These are phyloP conservation scores for Archaeoteleia sp. DNA, from an alignment of 2,888 invertebrate species.

Conservation along the genomic window DNA sequence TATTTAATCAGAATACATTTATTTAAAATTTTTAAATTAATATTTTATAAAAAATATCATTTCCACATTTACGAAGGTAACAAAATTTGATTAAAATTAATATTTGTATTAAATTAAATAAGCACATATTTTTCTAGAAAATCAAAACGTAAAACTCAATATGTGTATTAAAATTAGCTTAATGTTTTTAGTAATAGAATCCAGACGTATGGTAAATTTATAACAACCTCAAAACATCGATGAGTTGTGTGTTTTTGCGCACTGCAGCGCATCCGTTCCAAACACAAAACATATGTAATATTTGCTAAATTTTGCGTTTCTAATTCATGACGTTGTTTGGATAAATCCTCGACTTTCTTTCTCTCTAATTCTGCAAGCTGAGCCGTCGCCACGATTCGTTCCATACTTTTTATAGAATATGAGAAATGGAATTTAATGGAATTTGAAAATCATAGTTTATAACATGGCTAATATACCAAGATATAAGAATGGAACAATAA, in stretches of 20 bases:
- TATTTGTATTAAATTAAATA: no score
- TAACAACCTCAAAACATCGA: slow-evolving; percentile 57
- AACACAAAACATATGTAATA: slow-evolving; percentile 56
- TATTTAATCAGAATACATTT: neutral
- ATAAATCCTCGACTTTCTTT: slow-evolving; percentile 51
- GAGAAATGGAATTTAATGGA: no score
- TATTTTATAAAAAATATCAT: no score
- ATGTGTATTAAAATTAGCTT: no score
- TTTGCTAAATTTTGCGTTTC: slow-evolving; percentile 59
- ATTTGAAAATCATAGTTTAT: neutral
- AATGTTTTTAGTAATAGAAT: no score
- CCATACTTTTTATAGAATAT: slow-evolving; percentile 49
- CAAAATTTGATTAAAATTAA: no score
- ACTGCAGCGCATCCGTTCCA: slow-evolving; percentile 59
- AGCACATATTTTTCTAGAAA: no score
- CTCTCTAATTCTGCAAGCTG: slow-evolving; percentile 50
- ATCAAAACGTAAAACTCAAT: no score
- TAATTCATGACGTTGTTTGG: slow-evolving; percentile 52
- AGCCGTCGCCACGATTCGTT: slow-evolving; percentile 52
- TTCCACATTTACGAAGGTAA: no score
- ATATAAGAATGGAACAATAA: no score
- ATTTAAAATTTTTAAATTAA: slow-evolving; percentile 6
- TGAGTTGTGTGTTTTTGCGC: slow-evolving; percentile 56
- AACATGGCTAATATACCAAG: neutral
- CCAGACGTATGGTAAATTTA: no score